Evolutionary conservation across 2,797 vertebrate genomes (phyloP).

Genomic region (Schizothorax lantsangensis): DNA sequence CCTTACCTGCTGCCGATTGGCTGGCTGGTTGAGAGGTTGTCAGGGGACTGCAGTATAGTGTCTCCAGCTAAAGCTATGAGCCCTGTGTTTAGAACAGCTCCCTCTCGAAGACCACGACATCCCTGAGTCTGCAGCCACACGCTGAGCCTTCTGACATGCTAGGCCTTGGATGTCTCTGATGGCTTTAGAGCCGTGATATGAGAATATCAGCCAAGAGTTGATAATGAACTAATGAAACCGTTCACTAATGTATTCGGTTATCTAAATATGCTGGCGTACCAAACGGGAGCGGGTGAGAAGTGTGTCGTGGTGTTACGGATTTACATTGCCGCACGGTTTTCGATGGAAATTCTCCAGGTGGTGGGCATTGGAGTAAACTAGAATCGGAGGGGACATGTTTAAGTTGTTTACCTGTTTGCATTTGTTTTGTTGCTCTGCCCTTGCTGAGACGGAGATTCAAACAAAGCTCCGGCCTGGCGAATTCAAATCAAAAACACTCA

Average conservation of each 20-base stretch:
- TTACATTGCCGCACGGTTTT: slow-evolving; percentile 22
- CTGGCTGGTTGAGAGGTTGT: slow-evolving; percentile 66
- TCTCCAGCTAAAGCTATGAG: slow-evolving; percentile 59
- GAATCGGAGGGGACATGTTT: slow-evolving; percentile 61
- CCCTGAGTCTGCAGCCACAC: neutral
- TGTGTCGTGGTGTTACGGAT: slow-evolving; percentile 23
- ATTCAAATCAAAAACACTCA: slow-evolving; percentile 65
- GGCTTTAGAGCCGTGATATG: slow-evolving; percentile 12
- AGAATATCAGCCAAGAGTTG: slow-evolving; percentile 16
- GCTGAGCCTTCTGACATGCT: neutral
- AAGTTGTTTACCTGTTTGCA: slow-evolving; percentile 67
- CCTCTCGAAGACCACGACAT: slow-evolving; percentile 27
- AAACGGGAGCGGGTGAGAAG: slow-evolving; percentile 23
- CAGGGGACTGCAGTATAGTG: slow-evolving; percentile 61
- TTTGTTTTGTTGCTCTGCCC: slow-evolving; percentile 61
- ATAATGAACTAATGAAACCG: slow-evolving; percentile 38
- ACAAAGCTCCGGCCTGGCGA: slow-evolving; percentile 61
- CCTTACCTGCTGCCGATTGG: slow-evolving; percentile 64
- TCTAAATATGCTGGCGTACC: slow-evolving; percentile 12
- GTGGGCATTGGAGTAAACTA: slow-evolving; percentile 50
- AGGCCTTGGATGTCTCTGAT: neutral
- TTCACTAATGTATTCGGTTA: slow-evolving; percentile 31
- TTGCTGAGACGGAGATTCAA: slow-evolving; percentile 60
- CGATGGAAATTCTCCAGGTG: slow-evolving; percentile 35
- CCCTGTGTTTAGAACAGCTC: slow-evolving; percentile 53